These are phyloP conservation scores for Drosophila aff. DNA, from an alignment of 1,140 invertebrate species.

Conservation along the genomic window DNA sequence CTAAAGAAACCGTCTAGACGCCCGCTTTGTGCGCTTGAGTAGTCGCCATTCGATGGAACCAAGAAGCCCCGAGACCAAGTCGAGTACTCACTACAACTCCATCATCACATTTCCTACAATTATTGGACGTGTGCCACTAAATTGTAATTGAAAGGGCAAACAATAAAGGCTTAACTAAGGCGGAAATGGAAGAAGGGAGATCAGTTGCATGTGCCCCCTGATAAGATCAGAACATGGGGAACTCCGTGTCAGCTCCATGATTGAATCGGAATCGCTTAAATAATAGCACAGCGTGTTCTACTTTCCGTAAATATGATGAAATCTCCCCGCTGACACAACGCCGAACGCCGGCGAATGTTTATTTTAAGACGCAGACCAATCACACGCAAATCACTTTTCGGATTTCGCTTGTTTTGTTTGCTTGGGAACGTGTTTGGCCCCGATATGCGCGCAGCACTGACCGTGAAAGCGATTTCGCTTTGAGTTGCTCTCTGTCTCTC, in stretches of 20 bases:
- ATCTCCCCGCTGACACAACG: conserved; percentile 43
- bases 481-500: neutral
- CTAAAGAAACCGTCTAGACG: conserved; percentile 29
- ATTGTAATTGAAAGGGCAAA: conserved; percentile 24
- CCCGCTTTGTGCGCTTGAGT: conserved; percentile 52
- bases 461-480: conserved; percentile 36
- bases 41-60: conserved; percentile 43
- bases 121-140: conserved; percentile 16
- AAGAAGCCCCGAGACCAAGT: conserved; percentile 10
- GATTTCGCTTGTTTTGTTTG: conserved; percentile 20
- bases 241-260: conserved; percentile 7
- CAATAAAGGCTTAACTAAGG: conserved; percentile 1
- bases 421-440: conserved; percentile 57
- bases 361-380: conserved; percentile 40
- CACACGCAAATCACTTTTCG: conserved; percentile 40
- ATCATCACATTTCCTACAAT: conserved; percentile 6
- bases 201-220: conserved; percentile 36
- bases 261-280: conserved; percentile 57
- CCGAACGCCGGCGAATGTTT: conserved; percentile 25
- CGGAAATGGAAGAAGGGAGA: conserved; percentile 30
- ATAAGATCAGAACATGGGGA: conserved; percentile 44
- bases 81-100: neutral
- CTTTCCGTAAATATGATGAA: conserved; percentile 46
- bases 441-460: conserved; percentile 37
- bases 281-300: conserved; percentile 56